Conservation (phyloP, 2,113 vertebrate genomes). For the Geothlypis trichas region DNA sequence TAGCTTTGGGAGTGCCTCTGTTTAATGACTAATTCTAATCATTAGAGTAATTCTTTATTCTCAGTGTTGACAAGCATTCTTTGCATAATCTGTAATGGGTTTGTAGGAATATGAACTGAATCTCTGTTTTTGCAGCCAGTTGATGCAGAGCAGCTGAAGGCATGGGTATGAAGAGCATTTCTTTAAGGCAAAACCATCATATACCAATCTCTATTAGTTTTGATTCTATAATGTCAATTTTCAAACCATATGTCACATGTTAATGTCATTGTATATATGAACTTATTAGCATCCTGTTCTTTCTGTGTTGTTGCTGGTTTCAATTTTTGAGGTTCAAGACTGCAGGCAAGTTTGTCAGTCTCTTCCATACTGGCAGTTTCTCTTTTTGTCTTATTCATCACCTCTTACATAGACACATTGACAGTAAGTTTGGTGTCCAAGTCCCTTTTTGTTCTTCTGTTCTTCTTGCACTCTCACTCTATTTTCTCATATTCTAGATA, state of each 20-base stretch:
- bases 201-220: background rate
- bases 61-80: background rate
- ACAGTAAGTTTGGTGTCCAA: background rate
- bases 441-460: background rate
- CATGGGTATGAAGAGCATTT: background rate
- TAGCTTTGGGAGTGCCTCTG: background rate
- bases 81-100: background rate
- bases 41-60: background rate
- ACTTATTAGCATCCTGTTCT: background rate
- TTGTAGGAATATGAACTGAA: background rate
- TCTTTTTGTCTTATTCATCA: background rate
- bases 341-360: background rate
- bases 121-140: background rate
- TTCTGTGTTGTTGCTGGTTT: background rate
- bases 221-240: background rate
- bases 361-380: background rate
- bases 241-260: background rate
- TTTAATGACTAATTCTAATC: background rate
- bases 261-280: background rate
- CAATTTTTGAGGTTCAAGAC: background rate
- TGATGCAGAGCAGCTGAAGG: background rate
- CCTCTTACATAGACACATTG: background rate
- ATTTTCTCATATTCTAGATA: background rate
- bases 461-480: background rate
- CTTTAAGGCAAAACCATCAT: background rate